A percentile compares a stretch with the other conserved stretches of the same genome.
phyloP scores from a whole-genome alignment of 2,113 vertebrate species.

The Rynchops niger region DNA sequence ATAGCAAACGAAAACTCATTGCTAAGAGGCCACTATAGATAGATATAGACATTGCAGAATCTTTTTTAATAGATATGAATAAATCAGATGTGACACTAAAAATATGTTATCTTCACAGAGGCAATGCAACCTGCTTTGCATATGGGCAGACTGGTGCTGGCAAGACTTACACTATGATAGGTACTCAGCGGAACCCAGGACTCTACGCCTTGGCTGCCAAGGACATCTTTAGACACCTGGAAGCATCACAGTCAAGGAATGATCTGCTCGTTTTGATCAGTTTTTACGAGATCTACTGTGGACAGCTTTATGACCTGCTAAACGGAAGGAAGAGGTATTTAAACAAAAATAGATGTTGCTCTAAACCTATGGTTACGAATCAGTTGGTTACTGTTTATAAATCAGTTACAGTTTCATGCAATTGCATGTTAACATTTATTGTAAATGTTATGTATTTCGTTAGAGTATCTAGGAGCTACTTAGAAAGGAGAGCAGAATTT shows the following conservation, averaged over 20 bases:
- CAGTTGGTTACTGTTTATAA: neutral
- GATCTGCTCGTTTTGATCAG: conserved; percentile 83
- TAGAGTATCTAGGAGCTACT: neutral
- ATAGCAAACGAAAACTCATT: neutral
- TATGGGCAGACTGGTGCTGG: conserved; percentile 93
- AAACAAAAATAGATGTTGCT: neutral
- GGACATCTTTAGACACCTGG: conserved; percentile 87
- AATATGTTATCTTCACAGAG: conserved; percentile 72
- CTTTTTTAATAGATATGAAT: neutral
- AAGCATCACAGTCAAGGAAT: conserved; percentile 58
- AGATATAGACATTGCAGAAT: neutral
- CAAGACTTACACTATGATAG: conserved; percentile 94
- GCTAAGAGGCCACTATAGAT: neutral
- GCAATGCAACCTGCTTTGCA: conserved; percentile 90
- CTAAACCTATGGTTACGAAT: neutral
- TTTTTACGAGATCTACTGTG: conserved; percentile 95
- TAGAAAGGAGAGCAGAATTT: neutral
- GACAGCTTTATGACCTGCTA: conserved; percentile 90
- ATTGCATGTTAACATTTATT: neutral
- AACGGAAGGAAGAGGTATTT: conserved; percentile 87
- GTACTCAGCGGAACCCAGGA: conserved; percentile 79
- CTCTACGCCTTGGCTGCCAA: conserved; percentile 86
- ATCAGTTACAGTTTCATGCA: neutral
- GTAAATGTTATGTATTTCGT: neutral
- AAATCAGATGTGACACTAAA: neutral